phyloP scores from a whole-genome alignment of 1,140 invertebrate genomes.

The Pseudoatta argentina region DNA sequence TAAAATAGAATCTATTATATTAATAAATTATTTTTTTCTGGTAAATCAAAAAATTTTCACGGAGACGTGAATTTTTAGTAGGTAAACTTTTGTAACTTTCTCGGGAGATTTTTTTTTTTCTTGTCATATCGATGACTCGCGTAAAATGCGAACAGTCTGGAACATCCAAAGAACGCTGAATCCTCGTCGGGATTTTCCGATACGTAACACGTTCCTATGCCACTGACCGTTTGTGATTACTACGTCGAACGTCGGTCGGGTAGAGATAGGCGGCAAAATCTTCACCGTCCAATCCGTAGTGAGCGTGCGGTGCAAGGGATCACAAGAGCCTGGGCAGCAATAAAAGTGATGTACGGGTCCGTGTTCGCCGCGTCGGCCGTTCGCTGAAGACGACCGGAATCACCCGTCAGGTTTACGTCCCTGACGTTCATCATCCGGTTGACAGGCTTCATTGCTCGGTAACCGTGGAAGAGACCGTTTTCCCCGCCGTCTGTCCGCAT shows the following conservation, averaged over 20 bases:
- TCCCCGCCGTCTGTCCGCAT: conserved; percentile 51
- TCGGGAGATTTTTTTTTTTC: background rate
- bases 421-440: conserved; percentile 82
- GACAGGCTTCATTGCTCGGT: conserved; percentile 83
- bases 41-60: no score
- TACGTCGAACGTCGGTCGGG: conserved; percentile 45
- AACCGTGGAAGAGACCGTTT: conserved; percentile 69
- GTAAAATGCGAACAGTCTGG: conserved; percentile 32
- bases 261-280: conserved; percentile 64
- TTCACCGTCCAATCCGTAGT: conserved; percentile 63
- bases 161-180: conserved; percentile 47
- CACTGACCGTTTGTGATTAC: conserved; percentile 58
- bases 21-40: background rate
- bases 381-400: conserved; percentile 72
- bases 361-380: conserved; percentile 68
- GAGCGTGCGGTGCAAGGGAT: conserved; percentile 59
- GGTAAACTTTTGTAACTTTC: background rate
- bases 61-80: no score
- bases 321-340: conserved; percentile 74
- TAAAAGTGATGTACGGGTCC: conserved; percentile 83
- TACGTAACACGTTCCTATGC: conserved; percentile 49
- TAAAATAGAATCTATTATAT: background rate
- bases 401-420: conserved; percentile 83
- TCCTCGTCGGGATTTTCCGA: conserved; percentile 53
- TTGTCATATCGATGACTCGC: background rate